Base-by-base conservation (phyloP, 2,113 vertebrate genomes). In the Coptodon bakossiorum region DNA sequence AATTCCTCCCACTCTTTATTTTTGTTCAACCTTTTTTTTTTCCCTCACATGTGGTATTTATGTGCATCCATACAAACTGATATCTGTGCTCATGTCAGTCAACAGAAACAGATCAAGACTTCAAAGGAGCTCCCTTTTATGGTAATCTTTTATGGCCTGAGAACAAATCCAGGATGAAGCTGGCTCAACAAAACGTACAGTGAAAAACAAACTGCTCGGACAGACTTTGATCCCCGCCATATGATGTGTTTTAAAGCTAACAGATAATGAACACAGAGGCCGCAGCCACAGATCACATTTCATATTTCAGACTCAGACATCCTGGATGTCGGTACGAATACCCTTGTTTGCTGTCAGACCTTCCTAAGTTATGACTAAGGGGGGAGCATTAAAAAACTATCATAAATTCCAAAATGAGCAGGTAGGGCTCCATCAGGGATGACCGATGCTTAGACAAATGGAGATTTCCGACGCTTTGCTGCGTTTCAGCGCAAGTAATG, bases 351-450 rank as follows among this genome's bases (percentile, higher is more conserved):
- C 86, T 92, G 90, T 89, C 89, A 90, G 80, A 79, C 48, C 86
- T 80, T 5, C 13, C 54, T 87, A 89, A 93, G 27, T 94, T 85
- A 92, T 84, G 17, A 61, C 79, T 59, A 38, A 68, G 7, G 57
- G 56, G 38, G 76, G 3, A 14, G 61, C 13, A 84, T 89, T 82
- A 81, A 94, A 91, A 83, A 84, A n/a, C 50, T 63, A 19, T 81
- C 85, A 90, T 91, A 84, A 93, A 93, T 94, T 80, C 86, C 31
- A 81, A 86, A 88, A 40, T 88, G 91, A 87, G 91, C 83, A 92
- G 83, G 78, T 84, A 71, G 82, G 85, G 78, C 66, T 36, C 91
- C 86, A 90, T 91, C 78, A 82, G 78, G 53, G 82, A 87, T 89
- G 89, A 79, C 88, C 78, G 52, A 86, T 76, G 84, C 66, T 71